Percentiles rank a stretch among this genome's conserved stretches.
Evolutionary conservation across 2,797 vertebrate species (phyloP).

Genomic region (Lates japonicus): DNA sequence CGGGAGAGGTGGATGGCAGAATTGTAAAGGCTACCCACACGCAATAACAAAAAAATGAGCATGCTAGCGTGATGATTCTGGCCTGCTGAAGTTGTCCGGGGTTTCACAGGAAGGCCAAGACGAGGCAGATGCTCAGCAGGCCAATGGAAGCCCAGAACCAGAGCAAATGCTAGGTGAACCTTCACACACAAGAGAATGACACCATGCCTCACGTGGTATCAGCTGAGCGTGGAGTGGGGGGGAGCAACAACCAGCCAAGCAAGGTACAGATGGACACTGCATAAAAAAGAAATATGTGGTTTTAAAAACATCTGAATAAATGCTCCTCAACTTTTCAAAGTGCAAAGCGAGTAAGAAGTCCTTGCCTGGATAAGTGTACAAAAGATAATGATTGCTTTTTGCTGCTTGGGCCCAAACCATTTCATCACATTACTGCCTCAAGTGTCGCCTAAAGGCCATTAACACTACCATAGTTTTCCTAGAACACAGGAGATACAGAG

Average conservation of each 20-base stretch:
- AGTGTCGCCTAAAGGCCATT: conserved; percentile 85
- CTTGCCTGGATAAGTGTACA: conserved; percentile 85
- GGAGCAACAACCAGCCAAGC: no score
- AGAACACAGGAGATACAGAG: conserved; percentile 88
- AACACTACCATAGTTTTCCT: conserved; percentile 88
- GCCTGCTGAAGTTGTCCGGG: conserved; percentile 87
- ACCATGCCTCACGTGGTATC: conserved; percentile 76
- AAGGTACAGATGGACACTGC: no score
- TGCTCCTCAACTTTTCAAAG: background rate
- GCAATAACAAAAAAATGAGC: conserved; percentile 87
- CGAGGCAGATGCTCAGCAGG: conserved; percentile 84
- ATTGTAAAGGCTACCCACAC: conserved; percentile 88
- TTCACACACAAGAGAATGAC: conserved; percentile 86
- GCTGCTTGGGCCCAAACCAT: conserved; percentile 83
- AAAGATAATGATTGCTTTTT: conserved; percentile 81
- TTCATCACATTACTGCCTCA: conserved; percentile 79
- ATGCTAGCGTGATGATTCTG: conserved; percentile 88
- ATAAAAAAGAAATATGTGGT: background rate
- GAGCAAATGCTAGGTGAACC: conserved; percentile 82
- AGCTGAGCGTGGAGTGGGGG: no score
- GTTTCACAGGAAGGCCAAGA: conserved; percentile 86
- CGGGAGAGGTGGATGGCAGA: conserved; percentile 87
- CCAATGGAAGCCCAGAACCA: conserved; percentile 87
- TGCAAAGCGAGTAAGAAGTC: background rate
- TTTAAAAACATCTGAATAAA: background rate